phyloP scores from a whole-genome alignment of 2,797 vertebrate genomes.

The Molossus molossus region DNA sequence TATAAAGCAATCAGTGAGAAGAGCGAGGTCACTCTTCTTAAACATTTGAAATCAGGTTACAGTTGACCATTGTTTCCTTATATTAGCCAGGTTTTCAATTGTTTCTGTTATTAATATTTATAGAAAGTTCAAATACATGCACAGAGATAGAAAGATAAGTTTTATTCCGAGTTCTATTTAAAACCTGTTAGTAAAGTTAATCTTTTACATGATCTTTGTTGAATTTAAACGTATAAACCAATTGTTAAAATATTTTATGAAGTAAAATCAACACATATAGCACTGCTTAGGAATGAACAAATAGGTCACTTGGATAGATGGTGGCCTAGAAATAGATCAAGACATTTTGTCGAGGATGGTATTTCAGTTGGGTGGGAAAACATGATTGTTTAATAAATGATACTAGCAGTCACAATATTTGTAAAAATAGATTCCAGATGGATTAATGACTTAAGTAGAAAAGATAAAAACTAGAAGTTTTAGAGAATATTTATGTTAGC shows the following conservation, averaged over 20 bases:
- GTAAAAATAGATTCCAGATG: background rate
- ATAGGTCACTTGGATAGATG: background rate
- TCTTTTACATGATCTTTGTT: background rate
- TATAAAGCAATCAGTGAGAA: background rate
- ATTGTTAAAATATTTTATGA: slow-evolving; percentile 42
- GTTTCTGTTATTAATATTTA: background rate
- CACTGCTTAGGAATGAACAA: background rate
- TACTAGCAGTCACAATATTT: background rate
- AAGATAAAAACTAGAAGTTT: background rate
- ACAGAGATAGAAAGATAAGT: background rate
- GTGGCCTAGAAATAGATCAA: background rate
- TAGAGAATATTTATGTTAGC: slow-evolving; percentile 34
- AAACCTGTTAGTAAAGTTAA: background rate
- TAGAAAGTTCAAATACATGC: background rate
- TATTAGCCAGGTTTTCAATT: background rate
- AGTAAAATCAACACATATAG: background rate
- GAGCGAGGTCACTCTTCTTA: background rate
- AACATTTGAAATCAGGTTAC: slow-evolving; percentile 18
- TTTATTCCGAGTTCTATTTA: slow-evolving; percentile 39
- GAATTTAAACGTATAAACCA: slow-evolving; percentile 42
- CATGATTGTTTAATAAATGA: background rate
- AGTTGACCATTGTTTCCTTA: background rate
- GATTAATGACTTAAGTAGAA: background rate
- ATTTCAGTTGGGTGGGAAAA: background rate
- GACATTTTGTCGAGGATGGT: background rate